A percentile compares a stretch with the other conserved stretches of the same genome.
Evolutionary conservation across 2,888 invertebrate species (phyloP).

Genomic region (Drosophila fulvimacula): DNA sequence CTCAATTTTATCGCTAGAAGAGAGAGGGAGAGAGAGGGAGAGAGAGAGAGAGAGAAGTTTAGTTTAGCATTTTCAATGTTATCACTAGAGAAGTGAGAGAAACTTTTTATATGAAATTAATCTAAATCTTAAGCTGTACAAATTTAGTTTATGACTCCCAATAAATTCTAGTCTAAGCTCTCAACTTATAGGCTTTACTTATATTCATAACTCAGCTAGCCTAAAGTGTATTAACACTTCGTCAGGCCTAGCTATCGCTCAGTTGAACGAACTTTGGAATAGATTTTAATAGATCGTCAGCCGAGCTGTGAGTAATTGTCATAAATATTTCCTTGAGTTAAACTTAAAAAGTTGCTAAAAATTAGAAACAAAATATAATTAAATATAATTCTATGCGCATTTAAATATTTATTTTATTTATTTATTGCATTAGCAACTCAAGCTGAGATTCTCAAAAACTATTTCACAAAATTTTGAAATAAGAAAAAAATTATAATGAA

Average conservation of each 20-base stretch:
- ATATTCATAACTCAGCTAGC: background rate
- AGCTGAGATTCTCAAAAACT: background rate
- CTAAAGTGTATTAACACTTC: background rate
- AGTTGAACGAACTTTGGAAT: constrained; percentile 1
- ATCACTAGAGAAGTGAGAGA: no score
- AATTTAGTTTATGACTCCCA: no score
- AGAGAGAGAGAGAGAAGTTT: background rate
- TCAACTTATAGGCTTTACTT: no score
- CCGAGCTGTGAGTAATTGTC: background rate
- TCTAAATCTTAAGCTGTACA: no score
- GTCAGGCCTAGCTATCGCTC: background rate
- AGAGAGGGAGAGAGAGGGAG: background rate
- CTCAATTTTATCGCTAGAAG: constrained; percentile 92
- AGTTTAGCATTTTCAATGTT: background rate
- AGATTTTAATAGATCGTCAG: background rate
- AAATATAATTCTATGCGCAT: background rate
- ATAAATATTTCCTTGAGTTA: constrained; percentile 10
- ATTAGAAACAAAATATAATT: background rate
- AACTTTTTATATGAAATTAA: no score
- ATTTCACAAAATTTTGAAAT: background rate
- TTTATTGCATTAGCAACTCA: background rate
- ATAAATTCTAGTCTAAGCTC: no score
- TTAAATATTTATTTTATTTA: no score
- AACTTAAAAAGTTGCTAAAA: background rate
- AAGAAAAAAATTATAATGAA: background rate